A percentile compares a stretch with the other conserved stretches of the same genome.
Conservation (phyloP, 2,113 vertebrate genomes). For the Illadopsis cleaveri region DNA sequence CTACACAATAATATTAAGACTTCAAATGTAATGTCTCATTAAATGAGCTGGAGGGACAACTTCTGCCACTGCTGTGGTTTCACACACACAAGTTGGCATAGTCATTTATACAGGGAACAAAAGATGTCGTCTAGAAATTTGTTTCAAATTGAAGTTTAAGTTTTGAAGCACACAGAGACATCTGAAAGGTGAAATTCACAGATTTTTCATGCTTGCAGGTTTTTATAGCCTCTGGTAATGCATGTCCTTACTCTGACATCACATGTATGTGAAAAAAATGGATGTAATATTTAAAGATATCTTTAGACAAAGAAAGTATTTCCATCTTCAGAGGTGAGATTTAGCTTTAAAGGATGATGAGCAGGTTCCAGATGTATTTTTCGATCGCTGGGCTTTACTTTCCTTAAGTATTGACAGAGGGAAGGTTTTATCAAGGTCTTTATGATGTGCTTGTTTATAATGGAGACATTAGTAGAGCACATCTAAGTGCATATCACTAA, state of each 20-base stretch:
- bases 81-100: background rate
- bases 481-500: slow-evolving; percentile 52
- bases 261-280: slow-evolving; percentile 63
- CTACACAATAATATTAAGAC: background rate
- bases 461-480: slow-evolving; percentile 56
- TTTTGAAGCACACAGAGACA: slow-evolving; percentile 57
- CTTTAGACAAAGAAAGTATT: slow-evolving; percentile 65
- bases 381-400: background rate
- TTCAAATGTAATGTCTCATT: background rate
- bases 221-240: slow-evolving; percentile 48
- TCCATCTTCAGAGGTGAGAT: slow-evolving; percentile 42
- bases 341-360: slow-evolving; percentile 46
- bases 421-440: slow-evolving; percentile 69
- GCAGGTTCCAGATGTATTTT: slow-evolving; percentile 66
- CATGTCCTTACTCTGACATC: slow-evolving; percentile 39
- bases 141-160: slow-evolving; percentile 54
- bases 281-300: slow-evolving; percentile 43
- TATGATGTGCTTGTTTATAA: slow-evolving; percentile 63
- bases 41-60: background rate
- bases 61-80: background rate
- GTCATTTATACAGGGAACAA: background rate
- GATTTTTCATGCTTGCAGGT: slow-evolving; percentile 48
- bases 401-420: slow-evolving; percentile 53
- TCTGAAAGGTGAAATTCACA: slow-evolving; percentile 45
- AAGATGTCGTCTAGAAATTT: slow-evolving; percentile 45